Base-by-base conservation (phyloP, 2,888 invertebrate genomes). In the Plutella xylostella region DNA sequence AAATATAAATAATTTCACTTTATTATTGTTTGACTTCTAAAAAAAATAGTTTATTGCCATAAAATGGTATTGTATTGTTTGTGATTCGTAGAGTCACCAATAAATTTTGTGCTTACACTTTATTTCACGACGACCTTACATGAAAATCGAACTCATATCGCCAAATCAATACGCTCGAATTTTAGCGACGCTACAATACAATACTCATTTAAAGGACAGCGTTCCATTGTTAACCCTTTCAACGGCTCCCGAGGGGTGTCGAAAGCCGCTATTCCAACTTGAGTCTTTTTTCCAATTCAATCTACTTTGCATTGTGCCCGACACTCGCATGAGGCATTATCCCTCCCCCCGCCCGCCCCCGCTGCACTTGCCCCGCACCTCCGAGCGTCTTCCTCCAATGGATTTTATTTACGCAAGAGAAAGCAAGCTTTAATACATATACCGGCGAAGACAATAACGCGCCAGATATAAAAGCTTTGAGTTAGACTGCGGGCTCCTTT, bases 381-480 rank as follows among this genome's bases (percentile, higher is more conserved):
- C 77, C 74, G 28, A 20, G n/a, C 37, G 30, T 72, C 73, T 76
- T 68, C 60, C 56, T 67, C 68, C 76, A 65, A 72, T 80, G 69
- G 74, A 78, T 80, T 83, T 80, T 82, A 82, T 83, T 82, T 82
- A 82, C 82, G 75, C 78, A 78, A 82, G 76, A 79, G 78, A 78
- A 76, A 79, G 79, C 79, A 78, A 76, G 75, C 77, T 69, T 71
- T 79, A 79, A 79, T 80, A 82, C 79, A 74, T 79, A 79, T 75
- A 79, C 79, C 73, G 62, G 70, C 58, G 73, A 73, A 82, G 78
- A 83, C 83, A 83, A 83, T 82, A 80, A 78, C 79, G 67, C 77
- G 76, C 74, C 78, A 77, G 77, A 80, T 76, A 82, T 82, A 83
- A 83, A 82, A 80, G 83, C 82, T 83, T 82, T 82, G 83, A 82